Percentiles rank a stretch among this genome's conserved stretches.
Evolutionary conservation across 2,888 invertebrate genomes (phyloP).

Genomic region (Ochropleura plecta): DNA sequence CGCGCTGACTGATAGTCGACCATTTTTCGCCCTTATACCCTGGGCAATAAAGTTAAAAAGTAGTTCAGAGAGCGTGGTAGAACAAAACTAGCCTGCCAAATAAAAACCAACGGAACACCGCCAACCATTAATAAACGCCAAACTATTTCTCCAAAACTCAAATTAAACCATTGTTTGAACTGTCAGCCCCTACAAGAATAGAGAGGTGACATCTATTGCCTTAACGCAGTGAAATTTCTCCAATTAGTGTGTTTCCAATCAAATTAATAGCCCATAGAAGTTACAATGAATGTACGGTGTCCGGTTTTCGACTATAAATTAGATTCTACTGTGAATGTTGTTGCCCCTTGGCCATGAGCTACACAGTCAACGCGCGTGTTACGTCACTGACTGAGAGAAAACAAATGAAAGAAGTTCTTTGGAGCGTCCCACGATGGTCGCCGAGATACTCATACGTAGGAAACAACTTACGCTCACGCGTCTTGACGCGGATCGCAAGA

Average conservation of each 20-base stretch:
- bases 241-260: constrained; percentile 78
- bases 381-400: no score
- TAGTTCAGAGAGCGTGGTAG: no score
- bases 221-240: constrained; percentile 73
- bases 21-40: no score
- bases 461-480: neutral
- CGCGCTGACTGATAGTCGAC: no score
- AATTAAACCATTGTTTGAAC: constrained; percentile 23
- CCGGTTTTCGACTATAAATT: constrained; percentile 64
- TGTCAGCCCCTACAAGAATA: constrained; percentile 61
- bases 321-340: constrained; percentile 42
- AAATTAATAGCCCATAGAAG: constrained; percentile 73
- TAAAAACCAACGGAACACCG: constrained; percentile 5
- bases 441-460: neutral
- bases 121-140: constrained; percentile 18
- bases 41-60: no score
- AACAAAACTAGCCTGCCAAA: neutral
- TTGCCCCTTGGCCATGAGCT: constrained; percentile 6
- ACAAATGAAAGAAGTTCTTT: neutral
- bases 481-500: neutral
- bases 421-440: neutral
- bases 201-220: constrained; percentile 62
- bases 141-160: constrained; percentile 50
- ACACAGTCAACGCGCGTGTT: no score
- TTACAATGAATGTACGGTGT: constrained; percentile 59